phyloP scores from a whole-genome alignment of 2,888 invertebrate species.

The Spisula subtruncata region DNA sequence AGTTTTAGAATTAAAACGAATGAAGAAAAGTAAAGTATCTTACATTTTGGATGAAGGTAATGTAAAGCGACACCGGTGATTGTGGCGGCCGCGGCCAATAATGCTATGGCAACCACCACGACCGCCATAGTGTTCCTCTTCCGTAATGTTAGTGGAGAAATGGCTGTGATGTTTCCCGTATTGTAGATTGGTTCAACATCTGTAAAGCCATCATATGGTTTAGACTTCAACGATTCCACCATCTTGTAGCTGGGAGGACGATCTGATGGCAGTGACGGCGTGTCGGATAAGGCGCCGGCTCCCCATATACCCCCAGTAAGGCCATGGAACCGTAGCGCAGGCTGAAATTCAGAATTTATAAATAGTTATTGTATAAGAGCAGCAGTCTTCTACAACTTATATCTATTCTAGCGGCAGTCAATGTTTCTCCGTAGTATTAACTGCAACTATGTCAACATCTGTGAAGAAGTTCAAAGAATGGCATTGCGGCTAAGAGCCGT shows the following conservation, averaged over 20 bases:
- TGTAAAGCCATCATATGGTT: conserved; percentile 30
- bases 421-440: too few species aligned
- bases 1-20: too few species aligned
- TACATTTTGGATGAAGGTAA: conserved; percentile 73
- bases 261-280: conserved; percentile 60
- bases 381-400: too few species aligned
- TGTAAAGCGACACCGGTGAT: conserved; percentile 71
- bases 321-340: conserved; percentile 69
- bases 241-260: conserved; percentile 65
- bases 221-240: conserved; percentile 44
- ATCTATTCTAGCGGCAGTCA: too few species aligned
- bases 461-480: too few species aligned
- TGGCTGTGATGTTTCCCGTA: conserved; percentile 50
- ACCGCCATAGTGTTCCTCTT: conserved; percentile 72
- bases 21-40: not conserved
- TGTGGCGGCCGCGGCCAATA: conserved; percentile 73
- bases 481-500: too few species aligned
- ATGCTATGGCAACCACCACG: conserved; percentile 70
- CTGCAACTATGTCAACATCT: too few species aligned
- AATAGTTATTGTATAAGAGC: not conserved
- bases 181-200: conserved; percentile 56
- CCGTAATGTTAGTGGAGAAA: conserved; percentile 63
- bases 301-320: conserved; percentile 65
- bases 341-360: conserved; percentile 51
- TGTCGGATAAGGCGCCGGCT: conserved; percentile 44